A percentile compares a stretch with the other conserved stretches of the same genome.
Conservation (phyloP, 2,888 invertebrate species). For the Agriopis marginaria region DNA sequence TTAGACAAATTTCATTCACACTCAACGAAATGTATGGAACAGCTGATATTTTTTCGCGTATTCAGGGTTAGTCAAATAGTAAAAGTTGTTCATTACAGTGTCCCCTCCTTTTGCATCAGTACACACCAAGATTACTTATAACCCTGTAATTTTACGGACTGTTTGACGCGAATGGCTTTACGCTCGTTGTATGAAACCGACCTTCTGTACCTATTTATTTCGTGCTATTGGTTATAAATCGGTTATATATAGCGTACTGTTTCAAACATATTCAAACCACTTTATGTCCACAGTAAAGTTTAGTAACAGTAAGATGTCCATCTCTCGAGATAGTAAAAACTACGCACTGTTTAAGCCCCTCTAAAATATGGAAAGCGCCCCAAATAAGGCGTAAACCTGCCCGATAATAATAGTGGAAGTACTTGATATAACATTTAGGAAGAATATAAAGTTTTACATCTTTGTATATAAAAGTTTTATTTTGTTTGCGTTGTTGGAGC, state of each 20-base stretch:
- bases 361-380: conserved; percentile 21
- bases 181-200: too few species aligned
- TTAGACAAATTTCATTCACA: too few species aligned
- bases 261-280: conserved; percentile 1
- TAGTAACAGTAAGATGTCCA: conserved; percentile 10
- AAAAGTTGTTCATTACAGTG: too few species aligned
- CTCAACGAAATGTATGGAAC: too few species aligned
- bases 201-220: too few species aligned
- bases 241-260: background rate
- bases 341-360: conserved; percentile 23
- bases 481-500: conserved; percentile 12
- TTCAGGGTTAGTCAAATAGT: too few species aligned
- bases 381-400: conserved; percentile 23
- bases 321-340: conserved; percentile 4
- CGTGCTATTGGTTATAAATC: background rate
- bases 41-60: too few species aligned
- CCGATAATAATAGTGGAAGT: conserved; percentile 17
- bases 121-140: too few species aligned
- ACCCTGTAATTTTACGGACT: too few species aligned
- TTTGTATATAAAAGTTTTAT: conserved; percentile 33
- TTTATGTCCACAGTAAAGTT: conserved; percentile 17
- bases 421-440: conserved; percentile 25
- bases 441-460: conserved; percentile 26
- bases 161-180: too few species aligned
- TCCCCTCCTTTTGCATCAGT: too few species aligned